Percentiles rank a stretch among this genome's conserved stretches.
These are phyloP conservation scores for Ovis aries DNA, from an alignment of 2,113 vertebrate genomes.

Conservation along the genomic window DNA sequence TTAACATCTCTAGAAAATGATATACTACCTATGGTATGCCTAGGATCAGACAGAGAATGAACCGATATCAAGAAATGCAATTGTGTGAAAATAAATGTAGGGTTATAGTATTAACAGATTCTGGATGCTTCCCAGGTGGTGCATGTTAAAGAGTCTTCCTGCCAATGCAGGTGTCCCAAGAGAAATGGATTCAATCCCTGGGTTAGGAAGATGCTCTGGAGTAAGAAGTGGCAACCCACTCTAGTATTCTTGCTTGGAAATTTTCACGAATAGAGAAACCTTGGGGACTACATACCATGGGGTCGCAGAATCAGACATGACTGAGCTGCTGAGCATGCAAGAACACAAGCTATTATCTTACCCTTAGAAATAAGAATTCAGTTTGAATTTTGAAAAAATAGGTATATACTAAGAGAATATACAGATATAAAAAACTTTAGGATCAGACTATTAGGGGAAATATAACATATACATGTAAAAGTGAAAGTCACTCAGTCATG, in stretches of 20 bases:
- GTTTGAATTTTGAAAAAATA: constrained; percentile 4
- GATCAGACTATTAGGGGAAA: background rate
- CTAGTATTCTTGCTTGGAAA: background rate
- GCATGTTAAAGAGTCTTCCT: background rate
- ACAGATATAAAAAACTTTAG: background rate
- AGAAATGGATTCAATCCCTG: background rate
- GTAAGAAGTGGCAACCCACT: background rate
- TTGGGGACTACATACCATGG: background rate
- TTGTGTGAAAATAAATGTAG: background rate
- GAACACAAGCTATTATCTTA: background rate
- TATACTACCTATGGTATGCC: background rate
- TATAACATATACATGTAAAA: background rate
- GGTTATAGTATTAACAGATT: background rate
- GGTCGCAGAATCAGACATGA: fast-evolving
- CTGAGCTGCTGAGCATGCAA: background rate
- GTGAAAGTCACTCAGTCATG: background rate
- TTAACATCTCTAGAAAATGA: background rate
- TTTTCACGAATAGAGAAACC: fast-evolving
- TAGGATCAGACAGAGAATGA: background rate
- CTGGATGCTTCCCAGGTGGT: background rate
- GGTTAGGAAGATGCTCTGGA: background rate
- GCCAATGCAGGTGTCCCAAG: background rate
- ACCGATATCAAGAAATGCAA: background rate
- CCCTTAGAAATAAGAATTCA: background rate
- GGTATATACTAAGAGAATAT: background rate